Base-by-base conservation (phyloP, 2,797 vertebrate genomes). In the Philypnodon macrostomus region DNA sequence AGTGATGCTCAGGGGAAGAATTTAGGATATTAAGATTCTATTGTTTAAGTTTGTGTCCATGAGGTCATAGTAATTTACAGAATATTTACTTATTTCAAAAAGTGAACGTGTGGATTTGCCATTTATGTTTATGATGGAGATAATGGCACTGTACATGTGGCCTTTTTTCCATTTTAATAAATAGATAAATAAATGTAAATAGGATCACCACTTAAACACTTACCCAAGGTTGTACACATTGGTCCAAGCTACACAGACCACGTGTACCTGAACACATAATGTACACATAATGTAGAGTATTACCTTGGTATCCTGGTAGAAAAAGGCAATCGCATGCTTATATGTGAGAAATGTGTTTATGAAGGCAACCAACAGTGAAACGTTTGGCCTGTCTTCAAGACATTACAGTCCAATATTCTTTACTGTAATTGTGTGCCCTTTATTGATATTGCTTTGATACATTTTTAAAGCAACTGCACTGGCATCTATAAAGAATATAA, bases 1-100 rank as follows among this genome's bases (percentile, higher is more conserved):
- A 8, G 36, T 63, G 62, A 55, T 31, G 68, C 74, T 81, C 14
- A 49, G 64, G 77, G 77, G 72, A 32, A 73, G n/a, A n/a, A n/a
- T n/a, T n/a, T n/a, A n/a, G n/a, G n/a, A n/a, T n/a, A n/a, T n/a
- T n/a, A n/a, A n/a, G n/a, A n/a, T 79, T 78, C 68, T 49, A 47
- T 51, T 48, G 60, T 73, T 63, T 64, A 44, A 67, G 68, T 77
- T 78, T 78, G 78, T 67, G 50, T 72, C 79, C 73, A 58, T 47
- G 32, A n/a, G n/a, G n/a, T n/a, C n/a, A n/a, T 61, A 33, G 39
- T 47, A 36, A 24, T 29, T 58, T 39, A 11, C 35, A 33, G 58
- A 31, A 29, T 10, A 23, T n/a, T n/a, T n/a, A n/a, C n/a, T n/a
- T n/a, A n/a, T n/a, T n/a, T n/a, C n/a, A n/a, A n/a, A n/a, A n/a